Percentiles rank a stretch among this genome's conserved stretches.
Conservation (phyloP, 1,140 invertebrate species). For the Drosophila kurseongensis region DNA sequence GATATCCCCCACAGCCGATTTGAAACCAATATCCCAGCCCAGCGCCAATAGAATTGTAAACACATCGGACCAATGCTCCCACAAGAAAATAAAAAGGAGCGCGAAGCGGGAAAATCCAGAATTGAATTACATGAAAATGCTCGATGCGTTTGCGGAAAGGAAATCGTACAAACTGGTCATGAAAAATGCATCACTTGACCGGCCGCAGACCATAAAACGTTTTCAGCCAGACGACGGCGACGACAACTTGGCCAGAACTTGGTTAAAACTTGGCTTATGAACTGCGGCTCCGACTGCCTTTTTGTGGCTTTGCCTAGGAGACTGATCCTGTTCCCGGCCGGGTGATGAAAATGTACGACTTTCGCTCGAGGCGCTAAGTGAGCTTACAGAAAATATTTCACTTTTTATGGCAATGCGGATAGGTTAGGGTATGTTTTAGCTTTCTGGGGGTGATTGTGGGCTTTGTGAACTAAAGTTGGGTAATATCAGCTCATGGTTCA, state of each 20-base stretch:
- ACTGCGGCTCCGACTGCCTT: slow-evolving; percentile 9
- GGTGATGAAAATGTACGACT: slow-evolving; percentile 82
- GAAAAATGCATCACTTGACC: slow-evolving; percentile 77
- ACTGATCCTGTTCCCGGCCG: slow-evolving; percentile 47
- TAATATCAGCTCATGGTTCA: too few relatives aligned
- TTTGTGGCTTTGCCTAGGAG: slow-evolving; percentile 24
- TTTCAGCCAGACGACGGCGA: slow-evolving; percentile 54
- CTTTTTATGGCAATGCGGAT: slow-evolving; percentile 30
- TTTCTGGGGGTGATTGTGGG: not conserved
- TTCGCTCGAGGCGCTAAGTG: slow-evolving; percentile 70
- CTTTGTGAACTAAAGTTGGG: not conserved
- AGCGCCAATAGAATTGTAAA: slow-evolving; percentile 80
- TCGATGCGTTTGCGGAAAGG: slow-evolving; percentile 72
- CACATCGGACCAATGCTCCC: slow-evolving; percentile 50
- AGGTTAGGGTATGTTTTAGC: slow-evolving; percentile 9
- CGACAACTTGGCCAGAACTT: slow-evolving; percentile 37
- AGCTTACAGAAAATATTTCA: slow-evolving; percentile 60
- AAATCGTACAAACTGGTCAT: slow-evolving; percentile 83
- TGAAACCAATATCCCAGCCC: slow-evolving; percentile 21
- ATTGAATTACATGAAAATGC: slow-evolving; percentile 82
- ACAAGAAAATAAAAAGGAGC: slow-evolving; percentile 39
- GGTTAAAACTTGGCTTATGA: slow-evolving; percentile 30
- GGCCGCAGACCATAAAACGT: slow-evolving; percentile 64
- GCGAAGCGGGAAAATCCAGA: slow-evolving; percentile 42
- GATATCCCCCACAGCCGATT: slow-evolving; percentile 12